Evolutionary conservation across 2,888 invertebrate species (phyloP).

Genomic region (Trissoscelio sp.): DNA sequence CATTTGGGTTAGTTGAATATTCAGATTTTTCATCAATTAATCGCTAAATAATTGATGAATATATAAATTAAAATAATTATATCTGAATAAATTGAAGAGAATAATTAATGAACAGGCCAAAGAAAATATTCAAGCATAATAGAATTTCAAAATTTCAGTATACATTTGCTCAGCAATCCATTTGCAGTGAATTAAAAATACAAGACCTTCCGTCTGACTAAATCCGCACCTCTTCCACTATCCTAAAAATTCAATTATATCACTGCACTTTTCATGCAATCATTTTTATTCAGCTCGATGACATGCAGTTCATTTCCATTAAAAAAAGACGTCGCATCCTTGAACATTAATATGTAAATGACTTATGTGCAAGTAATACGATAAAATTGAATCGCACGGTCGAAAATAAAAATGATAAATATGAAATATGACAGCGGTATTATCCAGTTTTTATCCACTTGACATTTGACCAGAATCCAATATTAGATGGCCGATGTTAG

Average conservation of each 20-base stretch:
- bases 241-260: neutral
- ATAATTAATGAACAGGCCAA: too few species aligned
- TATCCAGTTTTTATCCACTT: constrained; percentile 34
- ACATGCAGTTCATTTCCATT: neutral
- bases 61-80: too few species aligned
- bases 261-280: neutral
- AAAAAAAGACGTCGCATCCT: too few species aligned
- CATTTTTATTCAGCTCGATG: neutral
- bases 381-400: neutral
- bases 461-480: constrained; percentile 39
- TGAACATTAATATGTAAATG: too few species aligned
- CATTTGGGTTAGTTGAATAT: too few species aligned
- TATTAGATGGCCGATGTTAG: constrained; percentile 29
- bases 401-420: constrained; percentile 27
- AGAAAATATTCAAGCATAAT: too few species aligned
- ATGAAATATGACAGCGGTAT: constrained; percentile 34
- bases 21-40: too few species aligned
- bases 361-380: neutral
- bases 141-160: too few species aligned
- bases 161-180: too few species aligned
- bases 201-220: constrained; percentile 8
- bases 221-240: neutral
- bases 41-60: too few species aligned
- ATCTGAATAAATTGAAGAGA: too few species aligned
- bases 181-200: neutral